phyloP scores from a whole-genome alignment of 2,888 invertebrate genomes.

The Thumatha senex region DNA sequence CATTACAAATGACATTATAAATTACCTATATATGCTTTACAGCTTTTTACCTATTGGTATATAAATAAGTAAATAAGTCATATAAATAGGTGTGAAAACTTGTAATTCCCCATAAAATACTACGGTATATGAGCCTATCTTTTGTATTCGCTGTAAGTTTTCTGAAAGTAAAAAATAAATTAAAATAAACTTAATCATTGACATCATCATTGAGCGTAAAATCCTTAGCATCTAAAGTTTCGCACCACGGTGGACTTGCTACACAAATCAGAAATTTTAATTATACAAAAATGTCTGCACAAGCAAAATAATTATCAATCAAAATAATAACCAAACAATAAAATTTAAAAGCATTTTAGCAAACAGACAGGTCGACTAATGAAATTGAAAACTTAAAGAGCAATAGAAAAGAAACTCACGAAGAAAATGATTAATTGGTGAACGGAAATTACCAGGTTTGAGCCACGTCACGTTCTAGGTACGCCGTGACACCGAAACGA shows the following conservation, averaged over 20 bases:
- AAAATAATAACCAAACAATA: conserved; percentile 38
- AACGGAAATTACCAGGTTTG: conserved; percentile 58
- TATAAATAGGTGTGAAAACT: too few species aligned
- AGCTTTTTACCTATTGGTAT: too few species aligned
- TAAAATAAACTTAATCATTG: too few species aligned
- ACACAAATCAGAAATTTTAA: neutral
- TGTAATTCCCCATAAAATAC: too few species aligned
- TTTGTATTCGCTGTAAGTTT: too few species aligned
- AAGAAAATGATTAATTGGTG: conserved; percentile 71
- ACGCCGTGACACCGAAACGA: conserved; percentile 56
- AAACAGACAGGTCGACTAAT: conserved; percentile 43
- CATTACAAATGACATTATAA: too few species aligned
- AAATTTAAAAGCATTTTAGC: conserved; percentile 48
- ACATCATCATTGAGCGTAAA: neutral
- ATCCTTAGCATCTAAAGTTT: too few species aligned
- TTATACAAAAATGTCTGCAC: conserved; percentile 3
- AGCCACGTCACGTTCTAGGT: conserved; percentile 69
- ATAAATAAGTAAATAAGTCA: too few species aligned
- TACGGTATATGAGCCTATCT: too few species aligned
- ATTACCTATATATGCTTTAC: too few species aligned
- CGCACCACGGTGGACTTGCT: too few species aligned
- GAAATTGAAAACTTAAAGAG: conserved; percentile 59
- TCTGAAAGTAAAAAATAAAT: too few species aligned
- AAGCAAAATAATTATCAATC: conserved; percentile 32
- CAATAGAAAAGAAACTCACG: conserved; percentile 54